A percentile compares a stretch with the other conserved stretches of the same genome.
Evolutionary conservation across 2,113 vertebrate species (phyloP).

Genomic region (Triplophysa rosa): DNA sequence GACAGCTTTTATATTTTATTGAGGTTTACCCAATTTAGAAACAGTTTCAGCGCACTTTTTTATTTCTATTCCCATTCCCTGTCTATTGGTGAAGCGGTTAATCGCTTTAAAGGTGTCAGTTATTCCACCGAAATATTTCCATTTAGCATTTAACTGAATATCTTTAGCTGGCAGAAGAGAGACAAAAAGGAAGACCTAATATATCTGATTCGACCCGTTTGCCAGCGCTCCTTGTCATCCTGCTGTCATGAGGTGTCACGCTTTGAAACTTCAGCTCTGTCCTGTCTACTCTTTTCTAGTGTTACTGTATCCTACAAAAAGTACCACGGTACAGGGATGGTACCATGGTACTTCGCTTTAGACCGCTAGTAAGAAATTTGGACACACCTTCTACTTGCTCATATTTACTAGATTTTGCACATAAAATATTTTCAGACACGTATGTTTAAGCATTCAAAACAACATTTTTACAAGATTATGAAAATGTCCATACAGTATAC

Average conservation of each 20-base stretch:
- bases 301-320: background rate
- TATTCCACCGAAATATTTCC: conserved; percentile 50
- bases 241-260: too few species aligned
- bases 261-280: background rate
- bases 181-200: conserved; percentile 11
- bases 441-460: too few species aligned
- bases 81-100: background rate
- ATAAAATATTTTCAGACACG: too few species aligned
- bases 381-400: too few species aligned
- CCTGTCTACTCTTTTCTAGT: too few species aligned
- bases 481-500: too few species aligned
- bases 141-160: conserved; percentile 62
- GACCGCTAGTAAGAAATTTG: too few species aligned
- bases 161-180: conserved; percentile 32
- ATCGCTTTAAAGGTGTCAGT: background rate
- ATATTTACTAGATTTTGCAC: too few species aligned
- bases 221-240: background rate
- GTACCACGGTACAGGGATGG: background rate
- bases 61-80: too few species aligned
- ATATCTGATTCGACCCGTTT: background rate
- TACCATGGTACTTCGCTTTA: background rate
- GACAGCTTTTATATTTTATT: conserved; percentile 14
- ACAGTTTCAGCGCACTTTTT: background rate
- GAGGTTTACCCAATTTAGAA: conserved; percentile 12
- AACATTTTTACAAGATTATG: too few species aligned